Evolutionary conservation across 92 coral and sea anemone species (phyloP), one percentile per base, ranked within the genome.

Genomic region (Zoanthus sociatus): DNA sequence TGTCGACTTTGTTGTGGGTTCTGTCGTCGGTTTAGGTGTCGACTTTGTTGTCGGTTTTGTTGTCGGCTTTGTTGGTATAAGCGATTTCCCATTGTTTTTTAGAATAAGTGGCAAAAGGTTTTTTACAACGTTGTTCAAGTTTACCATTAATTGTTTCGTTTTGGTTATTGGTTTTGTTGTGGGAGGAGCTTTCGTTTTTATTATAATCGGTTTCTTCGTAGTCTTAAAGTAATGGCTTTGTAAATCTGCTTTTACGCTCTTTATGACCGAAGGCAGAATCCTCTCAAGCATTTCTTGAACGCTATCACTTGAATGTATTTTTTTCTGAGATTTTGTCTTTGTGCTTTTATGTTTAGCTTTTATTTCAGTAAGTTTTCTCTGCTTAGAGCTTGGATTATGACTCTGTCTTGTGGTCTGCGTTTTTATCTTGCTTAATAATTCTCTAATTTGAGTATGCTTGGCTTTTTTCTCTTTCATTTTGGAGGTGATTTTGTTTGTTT

Each of bases 41-140:
- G 21, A 14, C 16, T 6, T 37, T 37, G 89, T 88, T 7, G 78
- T 84, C 46, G 83, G 84, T 37, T 88, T 55, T 32, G 91, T 79
- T 6, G 87, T 81, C 44, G 71, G 89, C 21, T 89, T 79, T 6
- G 87, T 81, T 51, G 71, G 89, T 20, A 30, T 17, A 60, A 61
- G 56, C n/a, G 33, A 26, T 66, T 37, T 71, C 9, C 79, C 77
- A 54, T 87, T 85, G 70, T 86, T 93, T 78, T 93, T 87, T 14
- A 95, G 90, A 47, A 95, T 69, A 7, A 95, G 60, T 10, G 98
- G 98, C 86, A 95, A 92, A 73, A 95, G 73, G 71, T 78, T 92
- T 68, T 89, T 91, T 17, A 95, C 77, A 45, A 93, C 88, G 44
- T 89, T 89, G 71, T 87, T 94, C 60, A 95, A 56, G 86, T 89